Conservation (phyloP, 2,113 vertebrate genomes). For the Trogon surrucura region DNA sequence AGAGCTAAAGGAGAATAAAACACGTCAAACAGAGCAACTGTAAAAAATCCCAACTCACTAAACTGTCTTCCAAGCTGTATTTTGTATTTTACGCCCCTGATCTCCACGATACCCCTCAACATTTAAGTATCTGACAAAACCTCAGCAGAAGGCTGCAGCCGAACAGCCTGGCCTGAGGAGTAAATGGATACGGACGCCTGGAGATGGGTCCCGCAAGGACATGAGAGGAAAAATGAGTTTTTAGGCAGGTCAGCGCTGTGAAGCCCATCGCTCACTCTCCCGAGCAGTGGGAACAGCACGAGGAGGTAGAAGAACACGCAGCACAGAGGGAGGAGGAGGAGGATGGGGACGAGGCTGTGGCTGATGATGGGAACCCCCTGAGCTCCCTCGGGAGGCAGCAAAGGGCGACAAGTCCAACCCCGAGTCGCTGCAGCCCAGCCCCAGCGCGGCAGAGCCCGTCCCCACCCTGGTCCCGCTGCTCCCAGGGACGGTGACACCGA, state of each 20-base stretch:
- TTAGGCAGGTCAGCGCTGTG: not conserved
- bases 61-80: not conserved
- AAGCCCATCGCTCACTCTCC: not conserved
- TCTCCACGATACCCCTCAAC: not conserved
- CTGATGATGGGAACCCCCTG: too few relatives aligned
- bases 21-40: not conserved
- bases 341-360: not conserved
- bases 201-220: not conserved
- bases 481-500: not conserved
- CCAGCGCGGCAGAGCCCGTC: too few relatives aligned
- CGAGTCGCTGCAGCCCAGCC: fast-evolving
- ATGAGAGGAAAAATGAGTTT: not conserved
- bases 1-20: not conserved
- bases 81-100: not conserved
- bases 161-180: not conserved
- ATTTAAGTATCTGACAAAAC: not conserved
- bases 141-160: not conserved
- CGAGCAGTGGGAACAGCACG: not conserved
- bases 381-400: fast-evolving
- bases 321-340: fast-evolving
- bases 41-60: not conserved
- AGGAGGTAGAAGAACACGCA: not conserved
- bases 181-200: fast-evolving
- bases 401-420: fast-evolving
- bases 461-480: too few relatives aligned